These are phyloP conservation scores for Chalcosyrphus nemorum DNA, from an alignment of 2,888 invertebrate species.

Conservation along the genomic window DNA sequence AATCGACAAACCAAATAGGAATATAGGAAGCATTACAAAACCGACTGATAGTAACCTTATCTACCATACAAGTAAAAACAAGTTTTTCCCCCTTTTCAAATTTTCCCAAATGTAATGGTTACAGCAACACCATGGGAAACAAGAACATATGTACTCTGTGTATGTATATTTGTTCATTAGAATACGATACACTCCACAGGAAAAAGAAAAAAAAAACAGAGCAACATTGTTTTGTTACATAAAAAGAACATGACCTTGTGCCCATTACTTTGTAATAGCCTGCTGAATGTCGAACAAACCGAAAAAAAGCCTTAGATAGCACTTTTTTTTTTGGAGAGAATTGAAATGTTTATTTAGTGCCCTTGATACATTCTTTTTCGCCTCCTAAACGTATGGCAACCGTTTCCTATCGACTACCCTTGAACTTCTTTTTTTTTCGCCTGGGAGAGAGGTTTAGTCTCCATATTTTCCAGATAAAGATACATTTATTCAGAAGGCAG, in stretches of 20 bases:
- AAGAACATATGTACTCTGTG: no score
- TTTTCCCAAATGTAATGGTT: conserved; percentile 10
- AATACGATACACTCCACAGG: conserved; percentile 13
- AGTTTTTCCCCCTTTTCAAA: conserved; percentile 10
- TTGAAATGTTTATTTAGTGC: conserved; percentile 40
- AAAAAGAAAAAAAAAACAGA: not conserved
- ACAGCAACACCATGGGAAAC: not conserved
- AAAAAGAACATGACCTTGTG: conserved; percentile 41
- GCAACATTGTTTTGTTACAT: not conserved
- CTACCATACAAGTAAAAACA: conserved; percentile 11
- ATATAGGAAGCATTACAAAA: not conserved
- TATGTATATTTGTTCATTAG: conserved; percentile 18
- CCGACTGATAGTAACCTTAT: conserved; percentile 15
- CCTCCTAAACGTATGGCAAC: not conserved
- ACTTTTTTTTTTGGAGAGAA: conserved; percentile 3
- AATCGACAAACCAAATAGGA: no score
- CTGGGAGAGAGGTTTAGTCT: not conserved
- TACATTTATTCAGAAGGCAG: not conserved
- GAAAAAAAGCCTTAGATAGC: not conserved
- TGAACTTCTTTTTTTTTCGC: not conserved
- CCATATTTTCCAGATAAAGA: not conserved
- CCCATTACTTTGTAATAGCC: conserved; percentile 44
- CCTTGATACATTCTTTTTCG: conserved; percentile 20
- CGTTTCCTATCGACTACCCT: no score
- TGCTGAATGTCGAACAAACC: conserved; percentile 17